Base-by-base conservation (phyloP, 2,113 vertebrate genomes). In the Zootoca vivipara region DNA sequence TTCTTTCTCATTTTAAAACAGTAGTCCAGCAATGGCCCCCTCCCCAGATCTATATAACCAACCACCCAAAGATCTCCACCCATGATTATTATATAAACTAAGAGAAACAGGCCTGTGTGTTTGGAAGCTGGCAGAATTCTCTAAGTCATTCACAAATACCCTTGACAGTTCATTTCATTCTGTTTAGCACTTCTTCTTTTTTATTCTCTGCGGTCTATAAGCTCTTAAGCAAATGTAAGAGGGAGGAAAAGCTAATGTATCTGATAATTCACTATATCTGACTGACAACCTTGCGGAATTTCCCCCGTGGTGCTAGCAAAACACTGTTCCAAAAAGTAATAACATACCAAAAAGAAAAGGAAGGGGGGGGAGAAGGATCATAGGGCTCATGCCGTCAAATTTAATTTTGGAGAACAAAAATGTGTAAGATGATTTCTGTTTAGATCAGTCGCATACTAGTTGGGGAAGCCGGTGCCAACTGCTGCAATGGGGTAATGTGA, bases 211-310 rank as follows among this genome's bases (percentile, higher is more conserved):
- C 78, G 89, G 82, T 92, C 95, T 94, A 92, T 90, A 96, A 95
- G 91, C 93, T 95, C 92, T 95, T 96, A 96, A 94, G 89, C 94
- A 96, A 96, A 96, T 93, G 86, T 87, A 94, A 93, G 91, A 92
- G 86, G 75, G 69, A 95, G 56, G 72, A 91, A 94, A 95, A 94
- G 87, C 91, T 93, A 94, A 94, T 1, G 0, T 2, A 33, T 89
- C 93, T 93, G 94, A 94, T 95, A 92, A 94, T 89, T 84, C 84
- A 90, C 86, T 91, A 20, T 90, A 95, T 93, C 92, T 94, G 93
- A 85, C 89, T 94, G 94, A 95, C 93, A 94, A 90, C 86, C 91
- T 88, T 86, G 87, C 91, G 78, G 87, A 94, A 94, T 94, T 94
- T 95, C 91, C 91, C 90, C 90, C 92, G 92, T 89, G 91, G 93